Percentiles rank a stretch among this genome's conserved stretches.
Evolutionary conservation across 30 jellyfish, hydroid and myxozoan genomes (phyloP).

Genomic region (Clytia hemisphaerica): DNA sequence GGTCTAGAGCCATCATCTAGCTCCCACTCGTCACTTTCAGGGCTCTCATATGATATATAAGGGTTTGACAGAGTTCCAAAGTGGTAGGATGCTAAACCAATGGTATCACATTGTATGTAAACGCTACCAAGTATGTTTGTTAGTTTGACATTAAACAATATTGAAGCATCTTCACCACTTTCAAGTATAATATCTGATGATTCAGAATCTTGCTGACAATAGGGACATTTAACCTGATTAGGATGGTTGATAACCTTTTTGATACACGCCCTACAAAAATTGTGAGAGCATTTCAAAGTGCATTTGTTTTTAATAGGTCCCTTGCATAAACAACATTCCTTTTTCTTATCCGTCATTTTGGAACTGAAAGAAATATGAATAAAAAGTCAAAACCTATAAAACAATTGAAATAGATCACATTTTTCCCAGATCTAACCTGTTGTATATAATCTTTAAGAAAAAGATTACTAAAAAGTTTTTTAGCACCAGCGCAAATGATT

Average conservation of each 20-base stretch:
- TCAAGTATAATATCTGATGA: no score
- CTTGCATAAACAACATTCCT: no score
- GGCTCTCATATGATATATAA: constrained; percentile 12
- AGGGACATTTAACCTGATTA: not conserved
- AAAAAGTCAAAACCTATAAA: no score
- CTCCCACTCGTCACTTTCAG: not conserved
- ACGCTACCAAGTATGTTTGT: not conserved
- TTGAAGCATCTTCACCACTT: no score
- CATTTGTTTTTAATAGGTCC: no score
- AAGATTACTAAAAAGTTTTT: no score
- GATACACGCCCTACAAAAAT: constrained; percentile 7
- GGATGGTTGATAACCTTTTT: not conserved
- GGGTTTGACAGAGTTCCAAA: not conserved
- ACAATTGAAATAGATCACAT: no score
- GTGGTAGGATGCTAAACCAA: constrained; percentile 22
- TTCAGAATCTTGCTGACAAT: constrained; percentile 6
- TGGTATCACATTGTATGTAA: not conserved
- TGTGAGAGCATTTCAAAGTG: not conserved
- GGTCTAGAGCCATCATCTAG: constrained; percentile 16
- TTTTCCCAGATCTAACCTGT: no score
- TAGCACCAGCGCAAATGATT: no score
- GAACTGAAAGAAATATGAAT: no score
- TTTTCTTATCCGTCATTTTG: no score
- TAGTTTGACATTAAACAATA: not conserved
- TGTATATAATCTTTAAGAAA: no score